Conservation (phyloP, 2,113 vertebrate genomes). For the Megatriorchis doriae region DNA sequence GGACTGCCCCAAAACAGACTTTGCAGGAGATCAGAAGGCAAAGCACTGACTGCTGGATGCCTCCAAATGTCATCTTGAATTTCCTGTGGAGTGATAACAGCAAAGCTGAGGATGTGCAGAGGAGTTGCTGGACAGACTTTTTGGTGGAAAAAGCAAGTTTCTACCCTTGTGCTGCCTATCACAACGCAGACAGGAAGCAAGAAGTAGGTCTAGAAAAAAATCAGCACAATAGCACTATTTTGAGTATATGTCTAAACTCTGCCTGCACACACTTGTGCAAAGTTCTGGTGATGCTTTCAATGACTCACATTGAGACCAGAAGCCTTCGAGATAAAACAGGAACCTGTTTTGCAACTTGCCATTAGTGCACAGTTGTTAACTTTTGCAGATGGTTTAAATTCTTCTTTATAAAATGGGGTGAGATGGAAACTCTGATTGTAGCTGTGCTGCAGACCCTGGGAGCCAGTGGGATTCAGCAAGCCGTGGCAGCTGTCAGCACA, state of each 20-base stretch:
- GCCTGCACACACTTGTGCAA: neutral
- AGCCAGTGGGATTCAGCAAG: neutral
- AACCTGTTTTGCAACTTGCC: neutral
- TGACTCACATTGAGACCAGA: neutral
- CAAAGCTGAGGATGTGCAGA: neutral
- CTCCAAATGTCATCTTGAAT: neutral
- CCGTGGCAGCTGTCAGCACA: neutral
- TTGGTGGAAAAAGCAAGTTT: neutral
- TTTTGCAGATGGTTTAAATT: neutral
- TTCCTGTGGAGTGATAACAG: fast-evolving
- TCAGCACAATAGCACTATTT: neutral
- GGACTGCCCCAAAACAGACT: neutral
- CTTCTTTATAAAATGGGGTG: neutral
- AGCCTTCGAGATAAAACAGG: neutral
- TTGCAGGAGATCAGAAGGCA: neutral
- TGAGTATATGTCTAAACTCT: neutral
- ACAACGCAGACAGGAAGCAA: neutral
- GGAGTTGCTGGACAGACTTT: neutral
- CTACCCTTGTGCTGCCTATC: neutral
- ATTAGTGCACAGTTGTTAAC: neutral
- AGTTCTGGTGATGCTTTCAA: neutral
- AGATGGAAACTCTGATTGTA: neutral
- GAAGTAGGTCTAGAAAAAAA: neutral
- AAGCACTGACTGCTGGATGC: fast-evolving
- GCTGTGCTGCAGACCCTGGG: neutral